Conservation (phyloP, 2,797 vertebrate species). For the Aulostomus chinensis region DNA sequence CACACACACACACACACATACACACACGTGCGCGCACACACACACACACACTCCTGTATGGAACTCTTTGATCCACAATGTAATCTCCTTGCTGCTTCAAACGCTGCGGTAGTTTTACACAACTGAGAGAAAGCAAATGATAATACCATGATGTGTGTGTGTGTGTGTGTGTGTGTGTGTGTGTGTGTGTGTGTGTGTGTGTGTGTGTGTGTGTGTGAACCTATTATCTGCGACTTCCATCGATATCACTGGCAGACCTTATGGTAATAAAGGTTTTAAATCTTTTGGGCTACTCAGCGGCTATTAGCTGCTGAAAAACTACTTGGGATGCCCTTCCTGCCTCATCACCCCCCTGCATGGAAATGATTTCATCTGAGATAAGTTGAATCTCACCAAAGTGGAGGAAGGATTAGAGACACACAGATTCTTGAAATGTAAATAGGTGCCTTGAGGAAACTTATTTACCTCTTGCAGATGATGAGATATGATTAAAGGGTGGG, state of each 20-base stretch:
- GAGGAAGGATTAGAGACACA: slow-evolving; percentile 45
- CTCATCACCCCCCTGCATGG: no score
- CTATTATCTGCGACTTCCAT: slow-evolving; percentile 70
- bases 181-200: neutral
- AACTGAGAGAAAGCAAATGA: slow-evolving; percentile 51
- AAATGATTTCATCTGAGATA: no score
- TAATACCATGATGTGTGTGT: slow-evolving; percentile 46
- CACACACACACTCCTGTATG: no score
- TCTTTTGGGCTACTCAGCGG: slow-evolving; percentile 63
- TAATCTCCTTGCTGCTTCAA: slow-evolving; percentile 32
- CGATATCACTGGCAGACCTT: slow-evolving; percentile 42
- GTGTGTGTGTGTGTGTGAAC: slow-evolving; percentile 9
- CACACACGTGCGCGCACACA: slow-evolving; percentile 11
- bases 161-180: slow-evolving; percentile 1
- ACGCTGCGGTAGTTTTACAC: slow-evolving; percentile 34
- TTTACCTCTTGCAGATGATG: slow-evolving; percentile 51
- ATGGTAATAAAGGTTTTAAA: slow-evolving; percentile 73
- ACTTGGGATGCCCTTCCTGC: slow-evolving; percentile 16
- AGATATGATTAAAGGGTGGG: slow-evolving; percentile 51
- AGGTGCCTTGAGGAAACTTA: slow-evolving; percentile 50
- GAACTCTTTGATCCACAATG: slow-evolving; percentile 31
- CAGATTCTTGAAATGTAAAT: slow-evolving; percentile 57
- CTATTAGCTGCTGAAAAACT: slow-evolving; percentile 44
- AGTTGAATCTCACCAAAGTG: no score
- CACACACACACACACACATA: slow-evolving; percentile 3